Conservation (phyloP, 1,140 invertebrate genomes). For the Lucilia sericata region DNA sequence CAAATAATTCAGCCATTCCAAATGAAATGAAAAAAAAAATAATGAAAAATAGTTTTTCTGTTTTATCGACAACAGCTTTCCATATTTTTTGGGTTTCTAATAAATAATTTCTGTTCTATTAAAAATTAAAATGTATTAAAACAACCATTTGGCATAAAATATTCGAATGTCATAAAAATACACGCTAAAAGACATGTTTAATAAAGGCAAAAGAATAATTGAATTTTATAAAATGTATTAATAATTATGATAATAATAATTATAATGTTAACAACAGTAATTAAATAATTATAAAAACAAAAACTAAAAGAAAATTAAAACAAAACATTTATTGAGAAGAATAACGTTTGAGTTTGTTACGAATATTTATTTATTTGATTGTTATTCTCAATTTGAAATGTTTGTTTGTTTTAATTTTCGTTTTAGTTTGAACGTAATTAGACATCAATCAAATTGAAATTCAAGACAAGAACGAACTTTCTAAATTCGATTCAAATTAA, state of each 20-base stretch:
- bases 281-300: neutral
- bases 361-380: neutral
- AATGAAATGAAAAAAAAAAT: neutral
- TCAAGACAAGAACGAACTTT: constrained; percentile 13
- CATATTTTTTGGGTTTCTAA: neutral
- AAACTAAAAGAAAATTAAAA: constrained; percentile 14
- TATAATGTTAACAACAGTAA: neutral
- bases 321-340: constrained; percentile 23
- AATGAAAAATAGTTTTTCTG: neutral
- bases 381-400: constrained; percentile 5
- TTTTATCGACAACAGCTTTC: neutral
- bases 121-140: neutral
- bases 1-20: constrained; percentile 25
- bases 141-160: neutral
- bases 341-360: neutral
- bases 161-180: constrained; percentile 15
- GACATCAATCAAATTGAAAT: constrained; percentile 12
- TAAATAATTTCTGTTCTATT: constrained; percentile 4
- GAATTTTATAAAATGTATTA: neutral
- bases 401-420: neutral
- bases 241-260: neutral
- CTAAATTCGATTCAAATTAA: constrained; percentile 17
- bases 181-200: constrained; percentile 19
- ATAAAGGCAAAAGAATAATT: constrained; percentile 3
- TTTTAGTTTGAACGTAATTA: neutral